Conservation (phyloP, 2,113 vertebrate species). For the Athene cunicularia region DNA sequence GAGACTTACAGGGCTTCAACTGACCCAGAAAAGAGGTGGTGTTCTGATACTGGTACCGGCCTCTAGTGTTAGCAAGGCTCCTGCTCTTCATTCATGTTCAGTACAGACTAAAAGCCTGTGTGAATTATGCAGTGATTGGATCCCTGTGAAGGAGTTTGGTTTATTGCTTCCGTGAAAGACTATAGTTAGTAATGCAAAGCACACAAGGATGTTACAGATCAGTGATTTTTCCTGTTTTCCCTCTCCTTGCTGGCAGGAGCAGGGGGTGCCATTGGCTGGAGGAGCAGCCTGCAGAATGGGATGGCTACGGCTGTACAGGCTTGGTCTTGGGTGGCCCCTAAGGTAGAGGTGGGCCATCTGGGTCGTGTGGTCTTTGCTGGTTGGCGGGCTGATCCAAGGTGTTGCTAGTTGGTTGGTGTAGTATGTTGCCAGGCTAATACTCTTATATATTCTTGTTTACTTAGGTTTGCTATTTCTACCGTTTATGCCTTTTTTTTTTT, state of each 20-base stretch:
- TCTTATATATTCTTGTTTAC: background rate
- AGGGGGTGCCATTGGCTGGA: fast-evolving
- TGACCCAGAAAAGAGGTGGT: background rate
- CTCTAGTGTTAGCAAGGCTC: background rate
- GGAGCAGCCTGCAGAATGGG: background rate
- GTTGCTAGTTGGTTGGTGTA: background rate
- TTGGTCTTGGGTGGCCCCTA: background rate
- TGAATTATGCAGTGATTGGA: background rate
- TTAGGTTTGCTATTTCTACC: background rate
- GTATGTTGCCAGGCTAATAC: fast-evolving
- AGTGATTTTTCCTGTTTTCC: background rate
- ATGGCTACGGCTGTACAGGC: fast-evolving
- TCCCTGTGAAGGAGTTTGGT: background rate
- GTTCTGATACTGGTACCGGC: fast-evolving
- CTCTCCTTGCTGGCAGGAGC: background rate
- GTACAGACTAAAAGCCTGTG: background rate
- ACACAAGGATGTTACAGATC: fast-evolving
- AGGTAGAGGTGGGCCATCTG: fast-evolving
- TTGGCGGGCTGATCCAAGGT: background rate
- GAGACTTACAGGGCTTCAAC: background rate
- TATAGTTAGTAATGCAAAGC: background rate
- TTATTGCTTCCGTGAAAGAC: background rate
- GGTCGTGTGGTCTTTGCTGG: background rate
- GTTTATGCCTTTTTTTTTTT: background rate
- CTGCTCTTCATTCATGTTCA: background rate